Evolutionary conservation across 2,113 vertebrate species (phyloP).

Genomic region (Todiramphus chloris): DNA sequence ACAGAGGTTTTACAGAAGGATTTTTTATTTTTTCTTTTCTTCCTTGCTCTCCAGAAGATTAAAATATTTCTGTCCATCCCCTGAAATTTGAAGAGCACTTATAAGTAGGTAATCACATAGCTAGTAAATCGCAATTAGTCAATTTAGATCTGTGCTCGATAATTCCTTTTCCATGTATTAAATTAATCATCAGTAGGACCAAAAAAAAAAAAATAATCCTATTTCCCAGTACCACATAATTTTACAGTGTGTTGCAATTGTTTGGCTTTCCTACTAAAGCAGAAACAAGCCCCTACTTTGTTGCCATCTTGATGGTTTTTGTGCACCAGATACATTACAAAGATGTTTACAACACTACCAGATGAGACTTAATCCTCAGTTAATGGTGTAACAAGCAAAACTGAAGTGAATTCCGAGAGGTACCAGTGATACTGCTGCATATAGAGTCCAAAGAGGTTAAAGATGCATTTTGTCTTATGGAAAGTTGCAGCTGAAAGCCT

Average conservation of each 20-base stretch:
- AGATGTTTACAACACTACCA: neutral
- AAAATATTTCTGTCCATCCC: neutral
- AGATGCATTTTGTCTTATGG: neutral
- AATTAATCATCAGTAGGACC: neutral
- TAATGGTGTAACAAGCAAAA: neutral
- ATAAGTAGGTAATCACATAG: neutral
- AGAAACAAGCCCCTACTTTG: neutral
- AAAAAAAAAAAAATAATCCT: neutral
- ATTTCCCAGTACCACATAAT: neutral
- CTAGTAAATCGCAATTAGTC: neutral
- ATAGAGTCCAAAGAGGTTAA: neutral
- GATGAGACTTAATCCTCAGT: conserved; percentile 2
- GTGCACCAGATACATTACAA: conserved; percentile 1
- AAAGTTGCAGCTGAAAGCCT: neutral
- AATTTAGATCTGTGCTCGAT: neutral
- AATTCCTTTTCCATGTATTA: neutral
- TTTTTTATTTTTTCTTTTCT: neutral
- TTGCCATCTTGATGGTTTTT: neutral
- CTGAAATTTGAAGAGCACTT: neutral
- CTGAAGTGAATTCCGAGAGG: neutral
- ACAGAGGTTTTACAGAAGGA: neutral
- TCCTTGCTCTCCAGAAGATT: neutral
- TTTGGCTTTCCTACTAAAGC: neutral
- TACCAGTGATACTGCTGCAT: neutral
- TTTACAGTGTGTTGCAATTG: neutral